Conservation (phyloP, 2,888 invertebrate genomes). For the Melinaea marsaeus region DNA sequence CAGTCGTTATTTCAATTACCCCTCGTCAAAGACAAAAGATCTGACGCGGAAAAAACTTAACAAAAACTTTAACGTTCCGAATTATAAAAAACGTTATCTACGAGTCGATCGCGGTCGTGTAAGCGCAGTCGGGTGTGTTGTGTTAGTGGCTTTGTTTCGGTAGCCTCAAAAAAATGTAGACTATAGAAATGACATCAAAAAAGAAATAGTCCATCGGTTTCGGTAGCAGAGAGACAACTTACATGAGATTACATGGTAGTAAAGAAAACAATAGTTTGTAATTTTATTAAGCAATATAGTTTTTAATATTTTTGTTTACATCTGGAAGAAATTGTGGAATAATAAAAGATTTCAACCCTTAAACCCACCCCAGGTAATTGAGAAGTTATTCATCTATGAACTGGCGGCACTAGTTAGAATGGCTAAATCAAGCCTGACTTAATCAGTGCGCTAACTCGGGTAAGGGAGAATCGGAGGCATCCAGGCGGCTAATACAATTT, state of each 20-base stretch:
- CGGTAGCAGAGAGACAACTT: no score
- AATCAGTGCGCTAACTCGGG: not conserved
- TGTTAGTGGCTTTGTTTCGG: conserved; percentile 66
- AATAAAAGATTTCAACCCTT: conserved; percentile 11
- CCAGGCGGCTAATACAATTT: conserved; percentile 13
- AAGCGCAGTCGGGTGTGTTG: conserved; percentile 70
- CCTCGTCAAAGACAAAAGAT: conserved; percentile 77
- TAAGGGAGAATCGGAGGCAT: conserved; percentile 16
- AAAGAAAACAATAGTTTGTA: no score
- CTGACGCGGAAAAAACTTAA: conserved; percentile 57
- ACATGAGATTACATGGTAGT: no score
- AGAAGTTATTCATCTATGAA: conserved; percentile 32
- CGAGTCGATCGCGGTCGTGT: conserved; percentile 76
- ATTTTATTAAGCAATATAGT: no score
- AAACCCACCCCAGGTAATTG: conserved; percentile 31
- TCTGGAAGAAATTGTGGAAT: no score
- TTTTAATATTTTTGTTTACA: no score
- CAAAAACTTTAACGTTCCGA: conserved; percentile 48
- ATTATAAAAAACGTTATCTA: conserved; percentile 69
- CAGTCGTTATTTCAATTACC: conserved; percentile 77
- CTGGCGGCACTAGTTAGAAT: conserved; percentile 27
- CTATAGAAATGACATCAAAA: no score
- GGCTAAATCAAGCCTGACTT: conserved; percentile 29
- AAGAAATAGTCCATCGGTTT: no score
- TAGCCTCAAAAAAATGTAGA: conserved; percentile 47